These are phyloP conservation scores for Scaptomyza reducta DNA, from an alignment of 2,888 invertebrate genomes.

Conservation along the genomic window DNA sequence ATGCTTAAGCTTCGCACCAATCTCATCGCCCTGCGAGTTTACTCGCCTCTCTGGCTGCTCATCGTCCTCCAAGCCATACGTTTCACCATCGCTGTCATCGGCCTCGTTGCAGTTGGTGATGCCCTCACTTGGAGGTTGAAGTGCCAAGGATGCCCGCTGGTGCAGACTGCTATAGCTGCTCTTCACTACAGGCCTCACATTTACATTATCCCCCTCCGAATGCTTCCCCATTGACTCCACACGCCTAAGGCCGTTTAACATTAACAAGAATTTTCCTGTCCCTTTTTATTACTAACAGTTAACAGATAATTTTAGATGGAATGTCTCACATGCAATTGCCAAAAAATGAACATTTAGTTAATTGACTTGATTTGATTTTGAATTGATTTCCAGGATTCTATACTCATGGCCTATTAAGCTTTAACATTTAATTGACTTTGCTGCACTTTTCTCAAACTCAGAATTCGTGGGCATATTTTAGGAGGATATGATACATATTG, in stretches of 20 bases:
- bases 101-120: conserved; percentile 17
- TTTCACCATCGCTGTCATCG: conserved; percentile 37
- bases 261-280: conserved; percentile 51
- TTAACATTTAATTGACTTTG: not conserved
- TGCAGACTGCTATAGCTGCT: conserved; percentile 35
- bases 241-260: conserved; percentile 32
- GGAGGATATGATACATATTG: too few relatives aligned
- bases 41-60: not conserved
- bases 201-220: conserved; percentile 38
- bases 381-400: conserved; percentile 27
- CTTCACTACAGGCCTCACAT: conserved; percentile 11
- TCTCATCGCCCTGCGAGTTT: conserved; percentile 38
- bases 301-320: conserved; percentile 71
- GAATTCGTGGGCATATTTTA: not conserved
- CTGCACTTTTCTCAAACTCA: too few relatives aligned
- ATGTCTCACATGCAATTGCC: conserved; percentile 64
- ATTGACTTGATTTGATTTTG: conserved; percentile 31
- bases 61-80: conserved; percentile 19
- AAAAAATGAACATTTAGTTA: conserved; percentile 41
- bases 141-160: conserved; percentile 27
- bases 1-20: conserved; percentile 68
- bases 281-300: conserved; percentile 59
- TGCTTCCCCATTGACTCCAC: conserved; percentile 58
- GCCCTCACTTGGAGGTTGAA: conserved; percentile 8
- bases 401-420: conserved; percentile 50